Conservation (phyloP, 2,797 vertebrate genomes). For the Hemibagrus guttatus region DNA sequence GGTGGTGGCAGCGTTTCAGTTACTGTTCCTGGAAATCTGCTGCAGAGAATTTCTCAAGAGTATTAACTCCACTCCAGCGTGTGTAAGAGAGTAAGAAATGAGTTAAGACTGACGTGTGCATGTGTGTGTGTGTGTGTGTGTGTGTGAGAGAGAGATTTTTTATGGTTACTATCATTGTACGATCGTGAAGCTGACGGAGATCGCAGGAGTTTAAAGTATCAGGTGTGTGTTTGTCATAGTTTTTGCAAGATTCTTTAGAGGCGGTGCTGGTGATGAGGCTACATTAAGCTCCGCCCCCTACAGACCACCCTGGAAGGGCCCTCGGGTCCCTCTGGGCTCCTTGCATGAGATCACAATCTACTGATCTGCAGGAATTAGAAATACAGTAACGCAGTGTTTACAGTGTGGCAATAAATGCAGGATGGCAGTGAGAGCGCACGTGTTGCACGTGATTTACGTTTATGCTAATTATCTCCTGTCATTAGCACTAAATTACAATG, state of each 20-base stretch:
- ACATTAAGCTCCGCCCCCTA: neutral
- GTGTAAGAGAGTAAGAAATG: slow-evolving; percentile 26
- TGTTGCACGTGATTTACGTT: too few species aligned
- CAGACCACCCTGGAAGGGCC: neutral
- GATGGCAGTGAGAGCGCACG: neutral
- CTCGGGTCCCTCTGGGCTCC: too few species aligned
- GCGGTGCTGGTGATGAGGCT: neutral
- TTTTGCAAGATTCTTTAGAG: slow-evolving; percentile 19
- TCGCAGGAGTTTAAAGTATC: neutral
- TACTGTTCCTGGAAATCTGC: slow-evolving; percentile 80
- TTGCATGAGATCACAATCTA: neutral
- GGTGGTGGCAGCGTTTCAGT: slow-evolving; percentile 67
- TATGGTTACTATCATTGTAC: neutral
- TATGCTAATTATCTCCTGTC: neutral
- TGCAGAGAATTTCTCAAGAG: slow-evolving; percentile 77
- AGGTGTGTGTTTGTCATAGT: slow-evolving; percentile 6
- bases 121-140: neutral
- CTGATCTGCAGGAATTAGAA: neutral
- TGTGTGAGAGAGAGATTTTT: neutral
- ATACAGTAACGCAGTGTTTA: neutral
- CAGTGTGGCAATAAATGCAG: neutral
- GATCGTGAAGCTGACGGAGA: neutral
- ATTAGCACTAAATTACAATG: too few species aligned
- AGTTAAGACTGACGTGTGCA: neutral
- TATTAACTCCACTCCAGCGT: slow-evolving; percentile 64